A percentile compares a stretch with the other conserved stretches of the same genome.
phyloP scores from a whole-genome alignment of 2,888 invertebrate genomes.

The Pegoplata infirma region DNA sequence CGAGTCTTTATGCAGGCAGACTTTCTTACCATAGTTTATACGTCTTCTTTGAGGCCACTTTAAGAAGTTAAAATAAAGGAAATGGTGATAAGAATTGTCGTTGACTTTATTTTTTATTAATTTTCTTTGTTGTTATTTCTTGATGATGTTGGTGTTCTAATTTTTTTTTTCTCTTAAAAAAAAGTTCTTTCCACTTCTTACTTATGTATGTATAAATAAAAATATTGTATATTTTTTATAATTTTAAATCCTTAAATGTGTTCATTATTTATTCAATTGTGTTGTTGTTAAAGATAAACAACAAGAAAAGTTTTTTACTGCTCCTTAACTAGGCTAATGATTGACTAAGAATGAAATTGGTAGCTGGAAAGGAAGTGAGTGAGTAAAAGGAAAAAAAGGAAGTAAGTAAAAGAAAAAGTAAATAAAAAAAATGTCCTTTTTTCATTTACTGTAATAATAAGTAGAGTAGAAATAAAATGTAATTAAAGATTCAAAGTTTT shows the following conservation, averaged over 20 bases:
- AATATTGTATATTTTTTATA: constrained; percentile 1
- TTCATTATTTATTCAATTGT: constrained; percentile 48
- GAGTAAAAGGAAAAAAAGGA: constrained; percentile 30
- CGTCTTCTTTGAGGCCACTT: background rate
- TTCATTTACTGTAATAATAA: constrained; percentile 15
- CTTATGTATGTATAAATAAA: background rate
- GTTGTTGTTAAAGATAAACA: constrained; percentile 18
- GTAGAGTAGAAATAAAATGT: background rate
- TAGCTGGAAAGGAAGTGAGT: constrained; percentile 29
- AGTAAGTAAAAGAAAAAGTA: constrained; percentile 31
- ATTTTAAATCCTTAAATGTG: constrained; percentile 44
- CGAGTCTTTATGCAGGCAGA: too few relatives aligned
- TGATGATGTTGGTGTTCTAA: constrained; percentile 1
- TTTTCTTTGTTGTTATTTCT: constrained; percentile 13
- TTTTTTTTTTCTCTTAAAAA: background rate
- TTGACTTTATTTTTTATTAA: constrained; percentile 28
- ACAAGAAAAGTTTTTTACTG: constrained; percentile 24
- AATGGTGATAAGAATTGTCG: constrained; percentile 10
- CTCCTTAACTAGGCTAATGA: constrained; percentile 58
- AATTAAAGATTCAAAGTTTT: constrained; percentile 20
- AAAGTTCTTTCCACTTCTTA: background rate
- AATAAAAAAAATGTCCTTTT: constrained; percentile 35
- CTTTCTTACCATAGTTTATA: too few relatives aligned
- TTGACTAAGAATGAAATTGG: constrained; percentile 14
- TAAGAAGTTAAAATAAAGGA: background rate